phyloP scores from a whole-genome alignment of 1,140 invertebrate genomes.

The Rhopalosiphum maidis region DNA sequence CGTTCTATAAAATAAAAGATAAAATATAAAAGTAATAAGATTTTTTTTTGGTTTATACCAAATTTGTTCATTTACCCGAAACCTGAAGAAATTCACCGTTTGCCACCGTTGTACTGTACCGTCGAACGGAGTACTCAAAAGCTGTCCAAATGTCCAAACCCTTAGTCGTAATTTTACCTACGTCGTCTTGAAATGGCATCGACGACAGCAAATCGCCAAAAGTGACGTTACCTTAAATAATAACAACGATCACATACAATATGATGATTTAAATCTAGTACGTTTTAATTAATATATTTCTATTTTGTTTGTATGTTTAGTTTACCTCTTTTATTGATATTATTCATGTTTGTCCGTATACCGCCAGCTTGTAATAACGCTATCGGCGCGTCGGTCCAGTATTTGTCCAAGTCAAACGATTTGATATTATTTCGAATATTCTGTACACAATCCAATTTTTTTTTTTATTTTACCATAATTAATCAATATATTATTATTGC shows the following conservation, averaged over 20 bases:
- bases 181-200: not conserved
- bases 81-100: not conserved
- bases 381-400: slow-evolving; percentile 82
- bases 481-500: not conserved
- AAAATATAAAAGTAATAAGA: not conserved
- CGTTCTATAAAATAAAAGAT: not conserved
- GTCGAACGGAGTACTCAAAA: not conserved
- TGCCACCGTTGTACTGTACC: not conserved
- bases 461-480: not conserved
- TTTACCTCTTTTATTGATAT: slow-evolving; percentile 66
- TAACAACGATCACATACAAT: not conserved
- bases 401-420: slow-evolving; percentile 61
- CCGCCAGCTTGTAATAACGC: slow-evolving; percentile 78
- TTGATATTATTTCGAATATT: not conserved
- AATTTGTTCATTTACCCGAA: not conserved
- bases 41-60: not conserved
- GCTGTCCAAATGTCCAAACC: not conserved
- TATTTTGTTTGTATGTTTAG: not conserved
- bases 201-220: slow-evolving; percentile 65
- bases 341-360: slow-evolving; percentile 65
- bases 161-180: not conserved
- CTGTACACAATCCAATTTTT: not conserved
- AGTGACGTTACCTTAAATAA: slow-evolving; percentile 65
- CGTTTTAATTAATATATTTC: not conserved
- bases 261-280: not conserved